Evolutionary conservation across 2,113 vertebrate genomes (phyloP), one percentile per base, ranked within the genome.

Genomic region (Scophthalmus maximus): DNA sequence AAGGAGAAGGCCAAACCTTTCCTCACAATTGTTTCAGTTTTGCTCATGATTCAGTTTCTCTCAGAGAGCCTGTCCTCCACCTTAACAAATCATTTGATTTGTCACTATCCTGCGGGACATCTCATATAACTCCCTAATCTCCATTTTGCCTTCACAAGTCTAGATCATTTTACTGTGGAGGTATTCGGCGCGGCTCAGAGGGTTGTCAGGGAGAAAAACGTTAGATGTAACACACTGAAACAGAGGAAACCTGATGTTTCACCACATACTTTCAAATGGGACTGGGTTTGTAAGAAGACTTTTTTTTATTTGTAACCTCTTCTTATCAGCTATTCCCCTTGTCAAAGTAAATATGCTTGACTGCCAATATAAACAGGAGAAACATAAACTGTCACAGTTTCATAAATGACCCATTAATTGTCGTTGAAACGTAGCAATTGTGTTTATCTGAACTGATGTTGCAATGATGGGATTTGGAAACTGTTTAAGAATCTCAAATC

Each of bases 111-210:
- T 68, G 29, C 18, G 85, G 87, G 84, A 79, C 59, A 44, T 71
- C 79, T 91, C 85, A 60, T 52, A n/a, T 85, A 75, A 85, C 88
- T 74, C 50, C 63, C 68, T 73, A 82, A 88, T 89, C 87, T 90
- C 73, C 79, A 69, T 78, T 81, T 74, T 78, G 73, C 66, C 60
- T 67, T 76, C 65, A 69, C 68, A 79, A 72, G 42, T 56, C 68
- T 69, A 76, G 84, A 82, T 87, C 55, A 26, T 67, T 62, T 79
- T 73, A 46, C 80, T 25, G 75, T 30, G 38, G 59, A 78, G 73
- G 66, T 75, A 62, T 80, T 79, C 22, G 7, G 66, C 32, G 44
- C 52, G 5, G 26, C 57, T 81, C 60, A 6, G 79, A 79, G 79
- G 75, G 58, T 69, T 70, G 66, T 77, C 68, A 57, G 56, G 34